Evolutionary conservation across 2,797 vertebrate genomes (phyloP), one percentile per base, ranked within the genome.

Genomic region (Onychomys torridus): DNA sequence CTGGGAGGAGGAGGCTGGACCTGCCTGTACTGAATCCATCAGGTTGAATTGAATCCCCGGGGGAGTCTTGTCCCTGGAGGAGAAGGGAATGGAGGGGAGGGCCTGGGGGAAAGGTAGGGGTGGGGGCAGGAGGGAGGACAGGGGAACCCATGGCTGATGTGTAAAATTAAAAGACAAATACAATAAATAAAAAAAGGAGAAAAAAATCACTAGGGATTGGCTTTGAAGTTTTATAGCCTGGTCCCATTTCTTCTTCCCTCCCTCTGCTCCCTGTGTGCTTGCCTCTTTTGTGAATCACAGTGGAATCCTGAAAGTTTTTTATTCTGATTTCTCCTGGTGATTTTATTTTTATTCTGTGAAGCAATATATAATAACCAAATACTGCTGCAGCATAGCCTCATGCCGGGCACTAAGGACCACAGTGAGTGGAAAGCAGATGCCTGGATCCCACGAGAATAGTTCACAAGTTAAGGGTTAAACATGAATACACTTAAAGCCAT

Each of bases 221-320:
- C 12, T 82, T 8, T 37, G n/a, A n/a, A 14, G 79, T 27, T 82
- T 25, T 59, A 27, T 59, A 27, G 23, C 23, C 34, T 59, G n/a
- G 27, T 32, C 59, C 40, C 40, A 32, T 32, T 43, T 32, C 27
- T 27, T 34, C 16, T 84, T 84, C 40, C 46, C 27, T 32, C 23
- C 14, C 16, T 63, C 59, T 83, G 81, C 37, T 63, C 27, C 37
- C 27, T 19, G 59, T 32, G 34, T 86, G 21, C 55, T 71, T 86
- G 17, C 23, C 71, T 95, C 19, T 37, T 93, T 83, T 87, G 46
- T 89, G 17, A 95, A 91, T 90, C 43, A 89, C 4, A 82, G 29
- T 69, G 37, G 87, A 79, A 71, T 89, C 32, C 8, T 96, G 76
- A 86, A 93, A 16, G 23, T 71, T 93, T 93, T 92, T 71, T 23